A percentile compares a stretch with the other conserved stretches of the same genome.
These are phyloP conservation scores for Pelobates fuscus DNA, from an alignment of 2,113 vertebrate species.

Conservation along the genomic window DNA sequence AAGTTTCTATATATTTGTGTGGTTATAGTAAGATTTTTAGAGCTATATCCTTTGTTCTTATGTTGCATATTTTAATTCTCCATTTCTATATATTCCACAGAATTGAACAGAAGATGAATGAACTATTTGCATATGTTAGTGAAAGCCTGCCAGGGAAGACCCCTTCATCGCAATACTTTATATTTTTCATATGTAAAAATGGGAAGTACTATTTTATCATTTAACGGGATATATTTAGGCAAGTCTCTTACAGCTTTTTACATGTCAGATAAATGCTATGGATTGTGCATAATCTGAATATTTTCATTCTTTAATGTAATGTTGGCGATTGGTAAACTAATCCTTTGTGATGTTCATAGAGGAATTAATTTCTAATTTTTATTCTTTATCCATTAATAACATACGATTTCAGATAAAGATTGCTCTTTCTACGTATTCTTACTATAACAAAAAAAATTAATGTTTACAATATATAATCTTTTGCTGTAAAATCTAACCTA, in stretches of 20 bases:
- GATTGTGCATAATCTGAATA: neutral
- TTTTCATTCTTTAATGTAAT: neutral
- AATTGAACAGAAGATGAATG: conserved; percentile 4
- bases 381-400: neutral
- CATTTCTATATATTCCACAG: neutral
- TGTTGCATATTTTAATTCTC: conserved; percentile 20
- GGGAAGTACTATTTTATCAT: neutral
- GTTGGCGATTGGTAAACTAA: neutral
- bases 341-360: neutral
- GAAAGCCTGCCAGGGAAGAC: conserved; percentile 11
- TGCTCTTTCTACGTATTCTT: neutral
- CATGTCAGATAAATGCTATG: neutral
- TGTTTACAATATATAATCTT: too few relatives aligned
- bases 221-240: neutral
- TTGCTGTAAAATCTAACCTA: too few relatives aligned
- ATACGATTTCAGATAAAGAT: neutral
- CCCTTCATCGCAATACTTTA: conserved; percentile 15
- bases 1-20: too few relatives aligned
- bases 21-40: too few relatives aligned
- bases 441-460: too few relatives aligned
- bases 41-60: neutral
- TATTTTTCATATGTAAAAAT: neutral
- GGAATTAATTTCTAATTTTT: neutral
- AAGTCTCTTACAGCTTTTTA: neutral
- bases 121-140: conserved; percentile 8